These are phyloP conservation scores for Nineta flava DNA, from an alignment of 2,888 invertebrate genomes.

Conservation along the genomic window DNA sequence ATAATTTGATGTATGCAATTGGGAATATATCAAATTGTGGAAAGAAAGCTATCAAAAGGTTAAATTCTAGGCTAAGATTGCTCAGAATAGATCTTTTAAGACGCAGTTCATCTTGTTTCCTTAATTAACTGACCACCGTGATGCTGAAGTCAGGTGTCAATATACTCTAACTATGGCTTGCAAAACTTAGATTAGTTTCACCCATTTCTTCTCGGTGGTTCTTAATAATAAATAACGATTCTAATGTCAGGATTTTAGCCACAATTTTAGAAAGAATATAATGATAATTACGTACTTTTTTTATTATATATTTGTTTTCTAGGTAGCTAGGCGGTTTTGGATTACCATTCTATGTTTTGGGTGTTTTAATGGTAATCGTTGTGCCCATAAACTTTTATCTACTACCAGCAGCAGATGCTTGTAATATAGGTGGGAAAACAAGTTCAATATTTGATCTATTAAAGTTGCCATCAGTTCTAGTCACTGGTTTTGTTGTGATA, in stretches of 20 bases:
- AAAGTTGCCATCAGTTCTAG: slow-evolving; percentile 50
- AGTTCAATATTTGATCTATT: slow-evolving; percentile 43
- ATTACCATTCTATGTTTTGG: slow-evolving; percentile 59
- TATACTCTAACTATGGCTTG: too few relatives aligned
- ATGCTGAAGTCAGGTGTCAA: too few relatives aligned
- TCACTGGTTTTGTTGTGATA: slow-evolving; percentile 52
- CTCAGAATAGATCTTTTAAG: too few relatives aligned
- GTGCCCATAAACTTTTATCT: slow-evolving; percentile 47
- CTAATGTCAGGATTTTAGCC: not conserved
- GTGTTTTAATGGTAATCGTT: slow-evolving; percentile 46
- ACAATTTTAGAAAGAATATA: not conserved
- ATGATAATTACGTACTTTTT: not conserved
- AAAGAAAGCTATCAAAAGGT: too few relatives aligned
- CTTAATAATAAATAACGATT: slow-evolving; percentile 14
- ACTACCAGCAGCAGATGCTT: slow-evolving; percentile 42
- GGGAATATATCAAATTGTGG: too few relatives aligned
- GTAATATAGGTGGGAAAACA: slow-evolving; percentile 32
- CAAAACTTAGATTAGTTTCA: too few relatives aligned
- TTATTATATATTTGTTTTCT: slow-evolving; percentile 22
- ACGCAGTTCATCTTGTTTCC: too few relatives aligned
- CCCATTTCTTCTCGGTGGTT: slow-evolving; percentile 13
- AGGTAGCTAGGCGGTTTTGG: slow-evolving; percentile 65
- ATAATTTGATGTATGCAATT: too few relatives aligned
- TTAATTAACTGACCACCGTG: too few relatives aligned
- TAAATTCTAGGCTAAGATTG: too few relatives aligned